Conservation (phyloP, 2,888 invertebrate genomes). For the Amitus sp. region DNA sequence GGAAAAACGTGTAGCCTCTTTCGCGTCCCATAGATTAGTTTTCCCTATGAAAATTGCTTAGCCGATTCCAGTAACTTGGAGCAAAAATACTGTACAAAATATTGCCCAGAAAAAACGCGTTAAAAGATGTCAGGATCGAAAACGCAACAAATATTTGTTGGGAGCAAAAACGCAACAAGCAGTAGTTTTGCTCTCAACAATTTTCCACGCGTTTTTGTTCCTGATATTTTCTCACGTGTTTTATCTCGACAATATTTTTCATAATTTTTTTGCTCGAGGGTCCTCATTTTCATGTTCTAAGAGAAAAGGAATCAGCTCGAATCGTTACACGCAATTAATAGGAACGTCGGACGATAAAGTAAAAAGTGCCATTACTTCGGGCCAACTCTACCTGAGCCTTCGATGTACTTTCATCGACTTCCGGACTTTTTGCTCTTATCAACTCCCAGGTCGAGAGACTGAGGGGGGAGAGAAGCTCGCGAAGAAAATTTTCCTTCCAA, state of each 20-base stretch:
- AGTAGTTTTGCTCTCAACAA: no score
- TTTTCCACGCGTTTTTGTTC: no score
- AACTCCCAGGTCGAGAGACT: conserved; percentile 4
- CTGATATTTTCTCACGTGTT: no score
- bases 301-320: conserved; percentile 33
- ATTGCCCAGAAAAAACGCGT: no score
- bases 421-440: conserved; percentile 17
- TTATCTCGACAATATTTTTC: no score
- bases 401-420: conserved; percentile 19
- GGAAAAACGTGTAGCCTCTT: neutral
- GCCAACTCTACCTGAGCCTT: conserved; percentile 26
- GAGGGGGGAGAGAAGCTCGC: conserved; percentile 3
- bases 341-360: conserved; percentile 35
- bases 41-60: conserved; percentile 22
- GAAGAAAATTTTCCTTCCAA: conserved; percentile 3
- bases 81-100: no score
- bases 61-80: no score
- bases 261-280: no score
- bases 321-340: conserved; percentile 40
- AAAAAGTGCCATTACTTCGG: conserved; percentile 35
- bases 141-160: no score
- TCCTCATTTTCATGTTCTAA: no score
- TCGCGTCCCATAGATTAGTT: conserved; percentile 21
- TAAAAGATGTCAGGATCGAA: no score
- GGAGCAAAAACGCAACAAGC: no score